A percentile compares a stretch with the other conserved stretches of the same genome.
phyloP scores from a whole-genome alignment of 2,113 vertebrate genomes.

The Talpa occidentalis region DNA sequence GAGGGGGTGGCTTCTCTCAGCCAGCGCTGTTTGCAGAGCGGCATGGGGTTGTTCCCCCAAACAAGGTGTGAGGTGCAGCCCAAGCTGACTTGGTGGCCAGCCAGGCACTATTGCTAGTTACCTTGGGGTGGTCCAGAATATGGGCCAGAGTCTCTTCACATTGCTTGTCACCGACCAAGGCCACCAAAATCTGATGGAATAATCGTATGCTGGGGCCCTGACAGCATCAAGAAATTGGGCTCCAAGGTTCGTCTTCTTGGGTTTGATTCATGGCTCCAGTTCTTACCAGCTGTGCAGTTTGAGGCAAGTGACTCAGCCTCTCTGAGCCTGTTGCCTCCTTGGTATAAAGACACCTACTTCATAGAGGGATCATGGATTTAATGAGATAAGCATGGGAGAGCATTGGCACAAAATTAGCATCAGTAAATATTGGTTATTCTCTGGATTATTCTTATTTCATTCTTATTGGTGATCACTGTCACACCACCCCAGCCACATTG shows the following conservation, averaged over 20 bases:
- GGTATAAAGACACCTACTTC: background rate
- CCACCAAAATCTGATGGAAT: background rate
- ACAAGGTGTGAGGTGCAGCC: background rate
- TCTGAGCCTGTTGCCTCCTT: slow-evolving; percentile 33
- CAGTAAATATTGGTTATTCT: background rate
- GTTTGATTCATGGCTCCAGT: background rate
- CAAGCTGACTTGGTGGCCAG: background rate
- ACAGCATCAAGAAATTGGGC: background rate
- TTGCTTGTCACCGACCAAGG: background rate
- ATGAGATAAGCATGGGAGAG: background rate
- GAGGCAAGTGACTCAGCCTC: background rate
- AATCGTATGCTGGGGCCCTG: accelerated
- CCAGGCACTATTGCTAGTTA: background rate
- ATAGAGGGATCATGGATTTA: background rate
- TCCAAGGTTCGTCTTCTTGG: background rate
- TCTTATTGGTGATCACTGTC: background rate
- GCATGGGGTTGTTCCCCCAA: background rate
- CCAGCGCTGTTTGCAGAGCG: background rate
- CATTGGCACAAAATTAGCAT: background rate
- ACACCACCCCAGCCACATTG: background rate
- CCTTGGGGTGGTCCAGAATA: background rate
- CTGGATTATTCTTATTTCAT: background rate
- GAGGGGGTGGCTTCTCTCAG: background rate
- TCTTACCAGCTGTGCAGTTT: background rate
- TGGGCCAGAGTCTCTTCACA: background rate